Evolutionary conservation across 2,113 vertebrate species (phyloP), one percentile per base, ranked within the genome.

Genomic region (Alaudala cheleensis): DNA sequence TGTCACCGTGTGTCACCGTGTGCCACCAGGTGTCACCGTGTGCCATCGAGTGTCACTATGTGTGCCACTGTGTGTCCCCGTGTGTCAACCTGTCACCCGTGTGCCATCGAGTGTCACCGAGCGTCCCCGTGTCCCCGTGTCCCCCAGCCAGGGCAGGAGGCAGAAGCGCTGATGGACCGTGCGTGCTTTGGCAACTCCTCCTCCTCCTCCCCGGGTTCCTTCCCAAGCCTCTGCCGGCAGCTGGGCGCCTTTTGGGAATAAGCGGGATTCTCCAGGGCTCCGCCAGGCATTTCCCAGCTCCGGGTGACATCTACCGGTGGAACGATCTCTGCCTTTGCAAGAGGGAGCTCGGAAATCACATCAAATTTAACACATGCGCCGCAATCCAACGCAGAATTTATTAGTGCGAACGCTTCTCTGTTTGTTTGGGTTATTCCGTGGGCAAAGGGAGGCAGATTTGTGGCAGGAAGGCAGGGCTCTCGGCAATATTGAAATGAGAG

Each of bases 301-400:
- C 49, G 89, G 80, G 51, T 94, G 96, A 96, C 95, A 96, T 83
- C 96, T 96, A 45, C 96, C 71, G 95, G 95, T 10, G 34, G 92
- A 81, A 79, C 6, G 5, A 42, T 5, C 67, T 47, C 20, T 4
- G 34, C 25, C 9, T n/a, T 37, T 37, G 37, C 71, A 78, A 50
- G 26, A 51, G n/a, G 21, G 11, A 39, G 34, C 39, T 51, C 1
- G 23, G 29, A 14, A 77, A 57, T 33, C 3, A 21, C 28, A 17
- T 50, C 85, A 24, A 20, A 2, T 81, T 86, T 84, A 91, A 90
- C 39, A 5, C 7, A 3, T 6, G 29, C 22, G 26, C 69, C 61
- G 34, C 60, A 86, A 88, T 5, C 64, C 85, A 40, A 3, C 1
- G 8, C 61, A 24, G 85, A 67, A 92, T 95, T 97, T 93, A 93